phyloP scores from a whole-genome alignment of 2,113 vertebrate species.

The Ceratotherium simum region DNA sequence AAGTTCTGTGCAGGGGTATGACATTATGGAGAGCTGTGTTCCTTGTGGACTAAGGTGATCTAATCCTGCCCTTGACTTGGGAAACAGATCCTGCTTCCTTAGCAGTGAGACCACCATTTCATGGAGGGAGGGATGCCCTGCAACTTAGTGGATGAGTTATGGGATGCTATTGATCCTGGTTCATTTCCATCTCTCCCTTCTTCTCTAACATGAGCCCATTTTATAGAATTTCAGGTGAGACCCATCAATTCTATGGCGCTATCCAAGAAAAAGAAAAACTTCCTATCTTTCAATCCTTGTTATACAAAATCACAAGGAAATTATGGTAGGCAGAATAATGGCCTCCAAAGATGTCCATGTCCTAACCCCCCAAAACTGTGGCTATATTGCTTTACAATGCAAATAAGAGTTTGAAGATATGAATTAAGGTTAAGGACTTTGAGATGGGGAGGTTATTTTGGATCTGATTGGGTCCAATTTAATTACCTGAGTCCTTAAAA shows the following conservation, averaged over 20 bases:
- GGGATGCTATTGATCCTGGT: neutral
- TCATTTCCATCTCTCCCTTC: neutral
- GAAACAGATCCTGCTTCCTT: neutral
- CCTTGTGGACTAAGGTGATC: neutral
- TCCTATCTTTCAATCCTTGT: conserved; percentile 18
- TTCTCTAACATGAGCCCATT: neutral
- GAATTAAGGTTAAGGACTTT: conserved; percentile 2
- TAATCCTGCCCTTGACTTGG: neutral
- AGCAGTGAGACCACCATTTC: neutral
- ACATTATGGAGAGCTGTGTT: neutral
- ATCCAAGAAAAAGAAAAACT: neutral
- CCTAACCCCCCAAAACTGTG: neutral
- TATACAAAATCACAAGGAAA: neutral
- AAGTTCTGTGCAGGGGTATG: neutral
- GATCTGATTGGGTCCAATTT: neutral
- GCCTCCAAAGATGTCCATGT: neutral
- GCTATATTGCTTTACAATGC: neutral
- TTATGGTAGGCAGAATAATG: neutral
- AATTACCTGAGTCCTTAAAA: neutral
- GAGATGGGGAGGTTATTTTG: neutral
- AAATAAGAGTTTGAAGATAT: neutral
- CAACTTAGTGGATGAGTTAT: neutral
- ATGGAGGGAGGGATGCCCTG: neutral
- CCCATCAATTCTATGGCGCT: neutral
- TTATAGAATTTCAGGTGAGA: neutral